phyloP scores from a whole-genome alignment of 1,140 invertebrate species.

The Camponotus floridanus region DNA sequence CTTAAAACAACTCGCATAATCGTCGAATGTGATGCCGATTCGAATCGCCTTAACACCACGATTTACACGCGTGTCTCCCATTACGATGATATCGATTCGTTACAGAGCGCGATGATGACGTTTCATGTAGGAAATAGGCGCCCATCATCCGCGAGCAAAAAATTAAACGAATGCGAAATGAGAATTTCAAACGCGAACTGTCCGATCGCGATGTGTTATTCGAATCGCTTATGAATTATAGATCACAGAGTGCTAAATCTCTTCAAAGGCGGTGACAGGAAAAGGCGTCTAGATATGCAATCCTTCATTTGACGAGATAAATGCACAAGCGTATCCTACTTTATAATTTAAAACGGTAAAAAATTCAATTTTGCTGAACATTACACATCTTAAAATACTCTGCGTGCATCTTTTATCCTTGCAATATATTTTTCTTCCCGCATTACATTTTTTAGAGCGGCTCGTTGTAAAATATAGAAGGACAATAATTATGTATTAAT shows the following conservation, averaged over 20 bases:
- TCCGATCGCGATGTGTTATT: slow-evolving; percentile 1
- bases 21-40: slow-evolving; percentile 40
- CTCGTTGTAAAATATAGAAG: neutral
- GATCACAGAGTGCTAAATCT: slow-evolving; percentile 6
- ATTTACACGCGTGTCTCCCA: slow-evolving; percentile 47
- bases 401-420: neutral
- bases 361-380: neutral
- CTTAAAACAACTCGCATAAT: slow-evolving; percentile 46
- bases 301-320: neutral
- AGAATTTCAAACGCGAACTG: slow-evolving; percentile 25
- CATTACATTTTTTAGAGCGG: neutral
- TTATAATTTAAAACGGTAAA: neutral
- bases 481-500: neutral
- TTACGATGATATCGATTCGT: slow-evolving; percentile 52
- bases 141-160: slow-evolving; percentile 32
- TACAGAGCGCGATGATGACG: slow-evolving; percentile 8
- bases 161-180: slow-evolving; percentile 40
- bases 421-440: neutral
- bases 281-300: slow-evolving; percentile 20
- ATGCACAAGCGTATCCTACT: neutral
- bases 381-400: neutral
- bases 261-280: slow-evolving; percentile 30
- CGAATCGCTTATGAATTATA: slow-evolving; percentile 16
- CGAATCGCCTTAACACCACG: slow-evolving; percentile 30
- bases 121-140: slow-evolving; percentile 12